Evolutionary conservation across 2,797 vertebrate genomes (phyloP), one percentile per base, ranked within the genome.

Genomic region (Phaenicophaeus curvirostris): DNA sequence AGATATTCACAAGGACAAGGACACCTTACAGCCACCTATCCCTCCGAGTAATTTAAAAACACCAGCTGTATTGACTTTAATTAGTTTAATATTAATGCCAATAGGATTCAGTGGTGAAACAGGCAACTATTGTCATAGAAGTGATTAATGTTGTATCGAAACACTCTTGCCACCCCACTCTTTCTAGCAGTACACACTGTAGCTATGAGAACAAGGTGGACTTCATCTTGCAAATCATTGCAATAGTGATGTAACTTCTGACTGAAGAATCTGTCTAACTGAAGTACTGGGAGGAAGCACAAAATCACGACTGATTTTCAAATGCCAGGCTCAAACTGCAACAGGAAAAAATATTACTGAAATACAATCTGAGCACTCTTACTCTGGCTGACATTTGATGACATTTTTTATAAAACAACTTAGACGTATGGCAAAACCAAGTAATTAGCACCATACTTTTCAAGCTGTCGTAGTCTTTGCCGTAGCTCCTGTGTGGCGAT

Each of bases 401-500:
- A 2, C 42, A 7, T 9, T 11, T 24, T 28, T 6, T 27, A 48
- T 31, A 67, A 41, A n/a, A 1, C 7, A 58, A 2, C 51, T 44
- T 9, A 17, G 61, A 6, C 2, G 33, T 27, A 77, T 30, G n/a
- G 48, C 57, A 88, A 24, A 37, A 24, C 8, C 25, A 50, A 80
- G 37, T 15, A 28, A 61, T 16, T 17, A 18, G 14, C 17, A 59
- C n/a, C 94, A 68, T 98, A 99, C 99, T 99, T 99, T 95, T 99
- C 99, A 24, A 99, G 98, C 88, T 99, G 99, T 6, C 98, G 98
- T 12, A 99, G 97, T 44, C 99, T 96, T 84, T 98, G 98, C 82
- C 99, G 98, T 50, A 99, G 98, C 96, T 99, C 99, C 97, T 99
- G 99, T 0, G 98, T 98, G 67, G 99, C 98, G 5, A 98, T 98